These are phyloP conservation scores for Ormyrus labotus DNA, from an alignment of 2,888 invertebrate genomes.

Conservation along the genomic window DNA sequence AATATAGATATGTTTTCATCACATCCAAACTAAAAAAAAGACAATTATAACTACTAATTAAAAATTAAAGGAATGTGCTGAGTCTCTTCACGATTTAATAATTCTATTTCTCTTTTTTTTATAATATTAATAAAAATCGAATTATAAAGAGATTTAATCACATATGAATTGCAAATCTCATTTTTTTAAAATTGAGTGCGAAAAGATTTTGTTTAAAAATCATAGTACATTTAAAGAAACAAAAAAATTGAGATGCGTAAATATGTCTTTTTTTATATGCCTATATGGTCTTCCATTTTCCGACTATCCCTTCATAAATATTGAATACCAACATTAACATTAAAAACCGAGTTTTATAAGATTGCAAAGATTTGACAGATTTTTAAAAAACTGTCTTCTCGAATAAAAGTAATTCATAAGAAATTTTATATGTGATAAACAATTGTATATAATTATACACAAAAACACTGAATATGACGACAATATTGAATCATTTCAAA, in stretches of 20 bases:
- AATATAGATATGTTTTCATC: constrained; percentile 55
- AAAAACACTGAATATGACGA: constrained; percentile 1
- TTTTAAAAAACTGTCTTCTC: constrained; percentile 16
- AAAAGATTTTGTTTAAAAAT: constrained; percentile 28
- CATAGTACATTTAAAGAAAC: constrained; percentile 7
- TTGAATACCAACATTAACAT: background rate
- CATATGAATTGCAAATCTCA: constrained; percentile 4
- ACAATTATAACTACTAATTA: constrained; percentile 42
- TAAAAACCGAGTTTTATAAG: background rate
- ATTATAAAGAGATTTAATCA: constrained; percentile 7
- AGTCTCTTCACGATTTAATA: constrained; percentile 36
- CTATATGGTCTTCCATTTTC: constrained; percentile 50
- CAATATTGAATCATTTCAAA: constrained; percentile 18
- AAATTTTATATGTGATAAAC: constrained; percentile 38
- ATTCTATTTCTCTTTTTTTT: constrained; percentile 15
- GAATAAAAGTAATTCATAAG: constrained; percentile 20
- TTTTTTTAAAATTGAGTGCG: constrained; percentile 22
- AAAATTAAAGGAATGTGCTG: constrained; percentile 41
- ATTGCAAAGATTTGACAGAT: constrained; percentile 17
- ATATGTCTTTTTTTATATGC: constrained; percentile 29
- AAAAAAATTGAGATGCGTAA: constrained; percentile 34
- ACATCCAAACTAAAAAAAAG: constrained; percentile 63
- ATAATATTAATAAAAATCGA: constrained; percentile 32
- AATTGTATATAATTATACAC: constrained; percentile 41
- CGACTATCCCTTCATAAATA: constrained; percentile 29